Conservation (phyloP, 1,140 invertebrate species). For the Meloidogyne chitwoodi region DNA sequence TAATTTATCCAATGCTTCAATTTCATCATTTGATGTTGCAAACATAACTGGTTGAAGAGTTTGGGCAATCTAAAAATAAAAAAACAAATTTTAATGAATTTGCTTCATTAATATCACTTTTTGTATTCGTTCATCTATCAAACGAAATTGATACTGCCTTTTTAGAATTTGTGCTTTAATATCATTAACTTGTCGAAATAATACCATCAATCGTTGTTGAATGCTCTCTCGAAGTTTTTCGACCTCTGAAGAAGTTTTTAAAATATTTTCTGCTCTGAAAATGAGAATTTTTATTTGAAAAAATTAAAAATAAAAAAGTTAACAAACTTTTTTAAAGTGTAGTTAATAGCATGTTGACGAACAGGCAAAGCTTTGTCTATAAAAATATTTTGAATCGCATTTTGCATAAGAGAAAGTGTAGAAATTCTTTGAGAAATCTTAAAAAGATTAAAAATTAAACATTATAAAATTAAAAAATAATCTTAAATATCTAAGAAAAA, state of each 20-base stretch:
- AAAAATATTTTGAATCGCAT: not conserved
- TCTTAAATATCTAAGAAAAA: no score
- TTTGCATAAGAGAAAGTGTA: not conserved
- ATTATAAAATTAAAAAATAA: not conserved
- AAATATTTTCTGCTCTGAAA: not conserved
- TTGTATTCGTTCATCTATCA: not conserved
- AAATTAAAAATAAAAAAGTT: not conserved
- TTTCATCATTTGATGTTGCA: not conserved
- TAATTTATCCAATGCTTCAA: not conserved
- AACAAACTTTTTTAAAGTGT: not conserved
- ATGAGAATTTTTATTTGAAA: not conserved
- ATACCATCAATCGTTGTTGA: not conserved
- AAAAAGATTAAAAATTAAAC: not conserved
- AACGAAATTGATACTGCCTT: not conserved
- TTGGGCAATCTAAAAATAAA: conserved; percentile 3
- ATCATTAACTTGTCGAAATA: conserved; percentile 8
- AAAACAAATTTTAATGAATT: not conserved
- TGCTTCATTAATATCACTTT: no score
- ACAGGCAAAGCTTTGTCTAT: not conserved
- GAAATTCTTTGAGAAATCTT: not conserved
- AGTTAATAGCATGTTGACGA: not conserved
- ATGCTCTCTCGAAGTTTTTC: not conserved
- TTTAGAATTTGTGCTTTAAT: conserved; percentile 1
- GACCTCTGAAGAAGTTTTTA: not conserved
- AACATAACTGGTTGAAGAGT: not conserved